Conservation (phyloP, 2,888 invertebrate species). For the Bembecia ichneumoniformis region DNA sequence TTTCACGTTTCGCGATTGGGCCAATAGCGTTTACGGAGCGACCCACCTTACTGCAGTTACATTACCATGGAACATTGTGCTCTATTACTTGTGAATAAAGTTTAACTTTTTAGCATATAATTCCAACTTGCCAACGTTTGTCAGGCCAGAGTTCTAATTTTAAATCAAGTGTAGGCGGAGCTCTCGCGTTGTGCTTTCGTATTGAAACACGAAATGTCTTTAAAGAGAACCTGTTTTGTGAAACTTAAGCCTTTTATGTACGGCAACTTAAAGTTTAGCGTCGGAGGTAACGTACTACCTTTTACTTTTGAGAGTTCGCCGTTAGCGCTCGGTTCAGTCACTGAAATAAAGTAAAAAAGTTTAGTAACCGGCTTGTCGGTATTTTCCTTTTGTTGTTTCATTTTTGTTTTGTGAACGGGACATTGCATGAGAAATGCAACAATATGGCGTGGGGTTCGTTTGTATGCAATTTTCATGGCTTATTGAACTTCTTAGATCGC, state of each 20-base stretch:
- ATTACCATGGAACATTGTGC: conserved; percentile 62
- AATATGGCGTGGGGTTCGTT: conserved; percentile 56
- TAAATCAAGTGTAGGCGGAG: conserved; percentile 73
- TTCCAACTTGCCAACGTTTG: conserved; percentile 68
- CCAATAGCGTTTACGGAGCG: conserved; percentile 69
- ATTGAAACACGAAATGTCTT: conserved; percentile 71
- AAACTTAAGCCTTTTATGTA: conserved; percentile 70
- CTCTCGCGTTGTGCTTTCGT: conserved; percentile 61
- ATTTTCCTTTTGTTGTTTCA: conserved; percentile 65
- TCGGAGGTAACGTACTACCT: conserved; percentile 51
- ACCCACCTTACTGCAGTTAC: conserved; percentile 67
- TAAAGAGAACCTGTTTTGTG: conserved; percentile 67
- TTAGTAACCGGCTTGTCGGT: conserved; percentile 69
- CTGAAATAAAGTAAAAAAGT: conserved; percentile 69
- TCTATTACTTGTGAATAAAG: conserved; percentile 64
- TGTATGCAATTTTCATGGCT: conserved; percentile 34
- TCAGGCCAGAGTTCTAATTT: conserved; percentile 72
- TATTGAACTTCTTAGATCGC: conserved; percentile 20
- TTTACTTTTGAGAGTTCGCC: conserved; percentile 26
- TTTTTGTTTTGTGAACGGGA: conserved; percentile 67
- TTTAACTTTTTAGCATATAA: conserved; percentile 68
- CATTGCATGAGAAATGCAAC: conserved; percentile 70
- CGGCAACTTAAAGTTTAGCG: conserved; percentile 55
- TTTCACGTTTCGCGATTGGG: conserved; percentile 64
- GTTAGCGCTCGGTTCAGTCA: conserved; percentile 29